Base-by-base conservation (phyloP, 2,888 invertebrate genomes). In the Mystacides longicornis region DNA sequence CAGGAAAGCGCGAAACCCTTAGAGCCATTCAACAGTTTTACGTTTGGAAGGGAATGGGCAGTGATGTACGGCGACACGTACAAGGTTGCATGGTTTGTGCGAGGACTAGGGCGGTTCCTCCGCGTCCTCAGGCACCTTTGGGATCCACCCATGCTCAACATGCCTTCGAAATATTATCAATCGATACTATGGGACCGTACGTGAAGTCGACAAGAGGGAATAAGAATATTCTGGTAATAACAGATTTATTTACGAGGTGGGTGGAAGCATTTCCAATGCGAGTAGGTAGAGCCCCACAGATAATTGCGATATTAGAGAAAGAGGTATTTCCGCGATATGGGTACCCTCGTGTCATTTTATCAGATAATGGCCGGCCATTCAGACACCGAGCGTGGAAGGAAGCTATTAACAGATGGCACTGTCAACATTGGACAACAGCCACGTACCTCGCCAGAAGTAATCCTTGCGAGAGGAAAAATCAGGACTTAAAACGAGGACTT, bases 401-500 rank as follows among this genome's bases (percentile, higher is more conserved):
- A 5, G 58, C 58, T 3, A 49, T 55, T 16, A 22, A 52, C 1
- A 19, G 55, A 11, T 63, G 63, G 59, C 54, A 57, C 3, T 63
- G 1, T 55, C 64, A 0, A n/a, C n/a, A n/a, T n/a, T n/a, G n/a
- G n/a, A n/a, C n/a, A n/a, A n/a, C n/a, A n/a, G n/a, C n/a, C n/a
- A 59, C 57, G 0, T 64, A 64, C 31, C 64, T 65, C 33, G 62
- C 63, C 2, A 52, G 54, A n/a, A 2, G 27, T 5, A 64, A 64
- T 27, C 62, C 63, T 1, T 61, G 60, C 2, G 57, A 65, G 42
- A 19, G 64, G 14, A 52, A 61, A 1, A 63, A 63, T 20, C 64
- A 65, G 27, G 62, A 64, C 9, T 51, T 64, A 1, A 65, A 65
- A 23, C 63, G 63, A 51, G 61, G 61, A 0, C 52, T 65, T 0